phyloP scores from a whole-genome alignment of 1,140 invertebrate genomes.

The Ctenoplectra terminalis region DNA sequence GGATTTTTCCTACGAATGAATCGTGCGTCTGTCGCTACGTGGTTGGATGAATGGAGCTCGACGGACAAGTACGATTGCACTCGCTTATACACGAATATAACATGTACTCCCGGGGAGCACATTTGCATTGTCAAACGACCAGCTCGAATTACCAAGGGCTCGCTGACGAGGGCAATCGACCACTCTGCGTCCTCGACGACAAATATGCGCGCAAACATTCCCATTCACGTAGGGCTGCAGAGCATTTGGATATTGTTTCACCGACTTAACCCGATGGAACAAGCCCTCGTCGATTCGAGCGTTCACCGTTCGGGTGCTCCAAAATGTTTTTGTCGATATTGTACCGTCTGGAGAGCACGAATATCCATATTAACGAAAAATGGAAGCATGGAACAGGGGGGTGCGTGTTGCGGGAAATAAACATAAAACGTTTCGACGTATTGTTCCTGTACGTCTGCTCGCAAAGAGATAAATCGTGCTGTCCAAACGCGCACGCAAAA shows the following conservation, averaged over 20 bases:
- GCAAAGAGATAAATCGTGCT: neutral
- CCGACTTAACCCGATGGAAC: neutral
- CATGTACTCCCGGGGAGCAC: slow-evolving; percentile 5
- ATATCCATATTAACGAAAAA: neutral
- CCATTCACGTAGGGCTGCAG: neutral
- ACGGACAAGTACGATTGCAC: slow-evolving; percentile 1
- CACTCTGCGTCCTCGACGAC: neutral
- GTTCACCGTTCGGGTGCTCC: neutral
- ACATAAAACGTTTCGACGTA: neutral
- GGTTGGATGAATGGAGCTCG: neutral
- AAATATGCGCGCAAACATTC: neutral
- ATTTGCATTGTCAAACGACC: slow-evolving; percentile 20
- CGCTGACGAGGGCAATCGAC: slow-evolving; percentile 4
- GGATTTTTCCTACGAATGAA: neutral
- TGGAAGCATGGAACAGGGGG: neutral
- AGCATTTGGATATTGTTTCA: neutral
- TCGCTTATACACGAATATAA: neutral
- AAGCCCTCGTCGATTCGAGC: neutral
- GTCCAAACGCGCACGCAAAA: neutral
- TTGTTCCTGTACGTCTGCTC: neutral
- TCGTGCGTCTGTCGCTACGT: no score
- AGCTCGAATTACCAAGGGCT: neutral
- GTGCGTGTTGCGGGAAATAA: neutral
- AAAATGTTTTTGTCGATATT: neutral
- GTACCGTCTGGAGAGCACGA: neutral